Evolutionary conservation across 1,140 invertebrate genomes (phyloP).

Genomic region (Drosophila albomicans): DNA sequence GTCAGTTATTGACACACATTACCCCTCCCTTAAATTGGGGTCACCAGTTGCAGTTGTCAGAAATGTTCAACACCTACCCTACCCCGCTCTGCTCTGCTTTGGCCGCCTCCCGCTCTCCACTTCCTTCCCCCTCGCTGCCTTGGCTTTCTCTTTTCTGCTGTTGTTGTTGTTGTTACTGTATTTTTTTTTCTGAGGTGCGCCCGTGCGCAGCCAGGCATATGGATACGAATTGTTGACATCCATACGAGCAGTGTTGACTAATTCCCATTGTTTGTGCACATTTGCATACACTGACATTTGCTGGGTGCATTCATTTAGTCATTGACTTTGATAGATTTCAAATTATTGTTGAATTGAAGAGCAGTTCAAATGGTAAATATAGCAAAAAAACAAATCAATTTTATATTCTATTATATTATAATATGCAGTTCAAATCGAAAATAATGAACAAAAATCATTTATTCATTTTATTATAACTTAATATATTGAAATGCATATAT

Average conservation of each 20-base stretch:
- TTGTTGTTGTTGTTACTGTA: no score
- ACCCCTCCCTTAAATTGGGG: not conserved
- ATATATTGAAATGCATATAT: no score
- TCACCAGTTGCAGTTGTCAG: conserved; percentile 24
- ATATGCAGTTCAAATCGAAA: no score
- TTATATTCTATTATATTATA: no score
- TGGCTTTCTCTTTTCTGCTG: conserved; percentile 11
- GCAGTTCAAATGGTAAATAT: no score
- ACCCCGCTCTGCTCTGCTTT: no score
- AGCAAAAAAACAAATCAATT: no score
- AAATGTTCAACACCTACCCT: conserved; percentile 7
- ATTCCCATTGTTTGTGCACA: conserved; percentile 1
- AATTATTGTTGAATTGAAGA: no score
- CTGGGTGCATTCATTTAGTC: not conserved
- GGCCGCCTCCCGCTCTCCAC: not conserved
- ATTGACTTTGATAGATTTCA: not conserved
- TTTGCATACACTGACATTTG: not conserved
- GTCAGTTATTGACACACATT: not conserved
- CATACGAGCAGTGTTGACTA: conserved; percentile 4
- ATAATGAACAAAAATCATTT: no score
- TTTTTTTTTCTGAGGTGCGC: no score
- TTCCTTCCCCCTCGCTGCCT: no score
- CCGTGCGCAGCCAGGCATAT: conserved; percentile 5
- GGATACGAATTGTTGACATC: not conserved
- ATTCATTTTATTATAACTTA: no score